Evolutionary conservation across 2,888 invertebrate species (phyloP).

Genomic region (Harpalus rubripes): DNA sequence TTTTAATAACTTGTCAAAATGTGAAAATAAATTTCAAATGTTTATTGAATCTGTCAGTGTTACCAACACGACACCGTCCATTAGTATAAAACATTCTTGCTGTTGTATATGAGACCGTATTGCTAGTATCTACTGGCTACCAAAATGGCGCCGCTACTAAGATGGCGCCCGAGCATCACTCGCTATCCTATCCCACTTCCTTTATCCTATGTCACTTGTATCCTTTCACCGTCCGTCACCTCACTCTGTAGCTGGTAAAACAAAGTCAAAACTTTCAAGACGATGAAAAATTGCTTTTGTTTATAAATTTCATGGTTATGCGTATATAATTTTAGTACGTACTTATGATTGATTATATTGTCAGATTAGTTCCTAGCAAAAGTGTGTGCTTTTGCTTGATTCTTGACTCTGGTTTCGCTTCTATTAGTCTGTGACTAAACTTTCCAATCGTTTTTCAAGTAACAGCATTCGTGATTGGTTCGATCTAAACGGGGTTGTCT

Average conservation of each 20-base stretch:
- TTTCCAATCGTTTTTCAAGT: conserved; percentile 60
- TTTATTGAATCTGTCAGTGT: too few relatives aligned
- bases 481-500: not conserved
- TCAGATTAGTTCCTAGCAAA: conserved; percentile 66
- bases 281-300: conserved; percentile 61
- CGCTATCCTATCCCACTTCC: not conserved
- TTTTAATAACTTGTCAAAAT: too few relatives aligned
- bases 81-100: not conserved
- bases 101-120: not conserved
- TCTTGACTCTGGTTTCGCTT: conserved; percentile 66
- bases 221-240: conserved; percentile 68
- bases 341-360: conserved; percentile 49
- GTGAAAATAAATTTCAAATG: too few relatives aligned
- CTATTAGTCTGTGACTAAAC: conserved; percentile 66
- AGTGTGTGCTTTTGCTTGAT: conserved; percentile 67
- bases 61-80: too few relatives aligned
- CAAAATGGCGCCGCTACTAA: not conserved
- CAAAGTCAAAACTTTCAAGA: conserved; percentile 76
- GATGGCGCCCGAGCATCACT: not conserved
- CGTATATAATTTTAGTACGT: conserved; percentile 51
- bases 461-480: conserved; percentile 53
- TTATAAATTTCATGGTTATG: conserved; percentile 61
- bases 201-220: conserved; percentile 69
- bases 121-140: not conserved
- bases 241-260: conserved; percentile 76